Percentiles rank a stretch among this genome's conserved stretches.
Evolutionary conservation across 2,888 invertebrate genomes (phyloP).

Genomic region (Nipponacmea schrenckii): DNA sequence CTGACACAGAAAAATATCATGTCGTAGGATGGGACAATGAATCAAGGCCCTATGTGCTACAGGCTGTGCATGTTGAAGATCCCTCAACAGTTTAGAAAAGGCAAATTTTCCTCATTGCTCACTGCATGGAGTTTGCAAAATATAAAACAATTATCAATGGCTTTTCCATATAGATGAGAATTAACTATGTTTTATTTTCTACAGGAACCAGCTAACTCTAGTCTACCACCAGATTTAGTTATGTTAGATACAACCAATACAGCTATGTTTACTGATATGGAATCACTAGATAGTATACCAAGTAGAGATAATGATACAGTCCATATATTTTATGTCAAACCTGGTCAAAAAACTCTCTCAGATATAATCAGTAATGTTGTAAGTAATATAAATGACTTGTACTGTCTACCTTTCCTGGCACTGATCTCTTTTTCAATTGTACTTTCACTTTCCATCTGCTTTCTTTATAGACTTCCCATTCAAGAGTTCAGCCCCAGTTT

Average conservation of each 20-base stretch:
- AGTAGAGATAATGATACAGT: constrained; percentile 90
- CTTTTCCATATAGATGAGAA: no score
- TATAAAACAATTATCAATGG: neutral
- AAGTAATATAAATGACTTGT: constrained; percentile 44
- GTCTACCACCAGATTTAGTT: constrained; percentile 73
- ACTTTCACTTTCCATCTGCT: neutral
- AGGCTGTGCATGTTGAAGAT: no score
- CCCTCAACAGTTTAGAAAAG: no score
- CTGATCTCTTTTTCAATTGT: no score
- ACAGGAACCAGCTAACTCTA: constrained; percentile 61
- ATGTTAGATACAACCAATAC: constrained; percentile 78
- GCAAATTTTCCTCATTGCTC: no score
- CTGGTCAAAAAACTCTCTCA: constrained; percentile 81
- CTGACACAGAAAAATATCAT: no score
- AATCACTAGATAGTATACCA: constrained; percentile 85
- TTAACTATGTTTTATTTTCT: neutral
- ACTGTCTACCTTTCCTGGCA: neutral
- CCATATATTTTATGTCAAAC: constrained; percentile 91
- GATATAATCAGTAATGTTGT: constrained; percentile 86
- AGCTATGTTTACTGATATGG: constrained; percentile 83
- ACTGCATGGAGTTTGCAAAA: no score
- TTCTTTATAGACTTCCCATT: constrained; percentile 66
- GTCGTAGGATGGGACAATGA: no score
- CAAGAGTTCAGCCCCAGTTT: constrained; percentile 71
- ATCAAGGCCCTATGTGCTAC: no score